Conservation (phyloP, 1,140 invertebrate genomes). For the Apolygus lucorum region DNA sequence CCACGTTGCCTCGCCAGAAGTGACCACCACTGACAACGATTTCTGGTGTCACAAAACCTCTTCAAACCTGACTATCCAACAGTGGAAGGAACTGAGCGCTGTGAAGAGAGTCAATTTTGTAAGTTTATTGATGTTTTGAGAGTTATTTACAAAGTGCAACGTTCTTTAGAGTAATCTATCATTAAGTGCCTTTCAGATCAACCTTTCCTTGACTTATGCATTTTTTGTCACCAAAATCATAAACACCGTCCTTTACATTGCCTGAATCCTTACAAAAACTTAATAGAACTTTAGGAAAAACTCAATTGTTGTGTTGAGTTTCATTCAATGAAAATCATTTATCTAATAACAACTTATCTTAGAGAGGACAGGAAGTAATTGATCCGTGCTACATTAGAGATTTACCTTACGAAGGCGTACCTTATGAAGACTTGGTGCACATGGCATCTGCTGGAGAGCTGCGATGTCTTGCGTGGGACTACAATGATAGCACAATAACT, state of each 20-base stretch:
- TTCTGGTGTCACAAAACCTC: background rate
- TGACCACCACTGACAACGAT: background rate
- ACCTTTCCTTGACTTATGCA: too few relatives aligned
- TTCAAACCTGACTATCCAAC: background rate
- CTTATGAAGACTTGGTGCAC: background rate
- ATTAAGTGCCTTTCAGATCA: too few relatives aligned
- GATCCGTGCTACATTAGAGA: constrained; percentile 1
- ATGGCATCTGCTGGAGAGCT: background rate
- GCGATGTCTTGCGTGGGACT: background rate
- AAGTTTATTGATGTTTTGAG: background rate
- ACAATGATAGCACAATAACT: background rate
- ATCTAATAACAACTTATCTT: too few relatives aligned
- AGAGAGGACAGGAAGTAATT: background rate
- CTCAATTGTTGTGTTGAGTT: too few relatives aligned
- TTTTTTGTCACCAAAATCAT: too few relatives aligned
- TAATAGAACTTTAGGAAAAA: too few relatives aligned
- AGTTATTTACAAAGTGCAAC: too few relatives aligned
- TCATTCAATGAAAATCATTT: too few relatives aligned
- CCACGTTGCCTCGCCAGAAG: constrained; percentile 16
- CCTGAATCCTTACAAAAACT: too few relatives aligned
- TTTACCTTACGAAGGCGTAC: background rate
- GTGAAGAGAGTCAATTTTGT: background rate
- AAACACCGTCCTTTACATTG: too few relatives aligned
- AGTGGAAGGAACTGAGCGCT: background rate
- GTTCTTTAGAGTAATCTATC: too few relatives aligned